These are phyloP conservation scores for Oreohelix idahoensis DNA, from an alignment of 1,140 invertebrate genomes.

Conservation along the genomic window DNA sequence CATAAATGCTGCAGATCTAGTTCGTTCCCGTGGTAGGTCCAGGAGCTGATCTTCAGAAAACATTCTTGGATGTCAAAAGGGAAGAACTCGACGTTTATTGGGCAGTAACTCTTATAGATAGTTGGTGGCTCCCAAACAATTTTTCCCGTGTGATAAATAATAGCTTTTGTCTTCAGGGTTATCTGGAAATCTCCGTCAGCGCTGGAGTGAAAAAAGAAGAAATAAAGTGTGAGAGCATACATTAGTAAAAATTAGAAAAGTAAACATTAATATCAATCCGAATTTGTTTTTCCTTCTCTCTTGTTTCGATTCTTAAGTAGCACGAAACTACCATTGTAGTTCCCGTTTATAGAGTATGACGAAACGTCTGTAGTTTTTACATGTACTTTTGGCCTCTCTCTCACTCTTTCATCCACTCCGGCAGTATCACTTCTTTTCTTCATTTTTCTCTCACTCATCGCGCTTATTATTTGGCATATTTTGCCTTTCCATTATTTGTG, in stretches of 20 bases:
- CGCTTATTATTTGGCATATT: too few relatives aligned
- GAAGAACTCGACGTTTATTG: conserved; percentile 96
- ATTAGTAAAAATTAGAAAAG: background rate
- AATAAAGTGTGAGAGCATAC: background rate
- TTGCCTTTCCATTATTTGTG: too few relatives aligned
- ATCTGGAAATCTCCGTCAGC: conserved; percentile 77
- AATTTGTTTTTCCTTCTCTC: too few relatives aligned
- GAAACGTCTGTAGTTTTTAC: too few relatives aligned
- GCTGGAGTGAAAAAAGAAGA: conserved; percentile 60
- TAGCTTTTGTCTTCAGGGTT: conserved; percentile 76
- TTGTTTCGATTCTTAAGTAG: too few relatives aligned
- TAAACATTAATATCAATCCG: background rate
- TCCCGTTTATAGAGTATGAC: too few relatives aligned
- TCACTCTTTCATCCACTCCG: too few relatives aligned
- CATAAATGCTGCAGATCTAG: conserved; percentile 77
- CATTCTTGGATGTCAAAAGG: conserved; percentile 97
- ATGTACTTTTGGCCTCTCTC: too few relatives aligned
- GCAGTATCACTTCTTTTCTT: too few relatives aligned
- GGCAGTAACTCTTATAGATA: conserved; percentile 98
- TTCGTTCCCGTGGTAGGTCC: conserved; percentile 98
- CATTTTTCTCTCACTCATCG: too few relatives aligned
- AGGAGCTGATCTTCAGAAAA: conserved; percentile 95
- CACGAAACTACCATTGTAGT: too few relatives aligned
- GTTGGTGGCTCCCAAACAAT: conserved; percentile 97
- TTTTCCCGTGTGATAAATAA: conserved; percentile 86